Evolutionary conservation across 2,888 invertebrate species (phyloP).

Genomic region (Empis stercorea): DNA sequence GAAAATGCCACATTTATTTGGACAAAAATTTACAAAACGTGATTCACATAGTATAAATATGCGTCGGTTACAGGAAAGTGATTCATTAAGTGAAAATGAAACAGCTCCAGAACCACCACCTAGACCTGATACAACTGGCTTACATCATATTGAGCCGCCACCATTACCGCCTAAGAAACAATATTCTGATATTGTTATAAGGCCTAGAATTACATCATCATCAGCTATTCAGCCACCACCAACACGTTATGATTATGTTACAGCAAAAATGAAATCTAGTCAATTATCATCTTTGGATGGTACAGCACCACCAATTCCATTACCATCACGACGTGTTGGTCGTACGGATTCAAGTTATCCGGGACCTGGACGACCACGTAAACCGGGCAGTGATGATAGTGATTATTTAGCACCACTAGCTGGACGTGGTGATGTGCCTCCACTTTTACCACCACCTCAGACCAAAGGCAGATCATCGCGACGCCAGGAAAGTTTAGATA

Average conservation of each 20-base stretch:
- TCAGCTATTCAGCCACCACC: constrained; percentile 5
- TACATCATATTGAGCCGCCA: constrained; percentile 49
- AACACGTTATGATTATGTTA: constrained; percentile 30
- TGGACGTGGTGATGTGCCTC: constrained; percentile 23
- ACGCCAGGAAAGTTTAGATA: constrained; percentile 29
- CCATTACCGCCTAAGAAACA: constrained; percentile 62
- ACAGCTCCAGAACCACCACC: constrained; percentile 36
- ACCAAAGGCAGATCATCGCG: constrained; percentile 26
- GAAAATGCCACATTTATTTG: constrained; percentile 37
- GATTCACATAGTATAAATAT: constrained; percentile 36
- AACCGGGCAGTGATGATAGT: constrained; percentile 28
- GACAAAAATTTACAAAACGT: constrained; percentile 34
- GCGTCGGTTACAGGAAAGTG: constrained; percentile 35
- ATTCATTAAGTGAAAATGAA: constrained; percentile 36
- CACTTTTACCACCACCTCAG: constrained; percentile 40
- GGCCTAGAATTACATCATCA: constrained; percentile 29
- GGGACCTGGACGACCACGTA: constrained; percentile 39
- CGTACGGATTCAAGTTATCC: constrained; percentile 40
- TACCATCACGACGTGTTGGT: constrained; percentile 41
- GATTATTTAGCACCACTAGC: neutral
- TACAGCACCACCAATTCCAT: constrained; percentile 45
- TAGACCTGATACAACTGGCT: constrained; percentile 27
- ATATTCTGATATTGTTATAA: constrained; percentile 41
- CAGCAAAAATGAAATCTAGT: constrained; percentile 11
- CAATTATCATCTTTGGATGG: constrained; percentile 12